These are phyloP conservation scores for Leucoraja erinaceus DNA, from an alignment of 2,113 vertebrate genomes.

Conservation along the genomic window DNA sequence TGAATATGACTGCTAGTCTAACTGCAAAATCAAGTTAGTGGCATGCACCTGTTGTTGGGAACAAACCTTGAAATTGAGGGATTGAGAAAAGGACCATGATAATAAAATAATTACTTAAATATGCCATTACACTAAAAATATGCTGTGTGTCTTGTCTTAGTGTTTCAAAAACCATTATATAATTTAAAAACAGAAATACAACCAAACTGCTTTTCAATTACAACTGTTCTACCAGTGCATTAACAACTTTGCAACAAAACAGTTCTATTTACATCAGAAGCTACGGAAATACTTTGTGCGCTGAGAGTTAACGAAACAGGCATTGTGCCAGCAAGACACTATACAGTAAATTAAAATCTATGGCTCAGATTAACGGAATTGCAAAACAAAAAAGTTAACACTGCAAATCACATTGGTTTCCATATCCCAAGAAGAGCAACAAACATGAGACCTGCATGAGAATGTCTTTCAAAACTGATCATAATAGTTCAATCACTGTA, in stretches of 20 bases:
- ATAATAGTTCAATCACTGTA: not conserved
- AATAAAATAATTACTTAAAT: no score
- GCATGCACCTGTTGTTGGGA: not conserved
- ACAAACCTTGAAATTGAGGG: not conserved
- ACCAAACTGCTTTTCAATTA: not conserved
- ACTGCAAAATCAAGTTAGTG: not conserved
- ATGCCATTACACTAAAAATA: no score
- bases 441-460: not conserved
- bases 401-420: not conserved
- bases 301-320: not conserved
- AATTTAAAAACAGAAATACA: not conserved
- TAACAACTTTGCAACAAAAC: slow-evolving; percentile 8
- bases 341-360: slow-evolving; percentile 9
- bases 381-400: not conserved
- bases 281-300: not conserved
- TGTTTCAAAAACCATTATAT: not conserved
- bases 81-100: not conserved
- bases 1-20: not conserved
- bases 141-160: no score
- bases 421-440: not conserved
- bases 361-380: not conserved
- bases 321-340: not conserved
- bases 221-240: not conserved
- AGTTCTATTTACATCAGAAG: slow-evolving; percentile 16
- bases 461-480: not conserved